phyloP scores from a whole-genome alignment of 2,888 invertebrate species.

The Ormia ochracea region DNA sequence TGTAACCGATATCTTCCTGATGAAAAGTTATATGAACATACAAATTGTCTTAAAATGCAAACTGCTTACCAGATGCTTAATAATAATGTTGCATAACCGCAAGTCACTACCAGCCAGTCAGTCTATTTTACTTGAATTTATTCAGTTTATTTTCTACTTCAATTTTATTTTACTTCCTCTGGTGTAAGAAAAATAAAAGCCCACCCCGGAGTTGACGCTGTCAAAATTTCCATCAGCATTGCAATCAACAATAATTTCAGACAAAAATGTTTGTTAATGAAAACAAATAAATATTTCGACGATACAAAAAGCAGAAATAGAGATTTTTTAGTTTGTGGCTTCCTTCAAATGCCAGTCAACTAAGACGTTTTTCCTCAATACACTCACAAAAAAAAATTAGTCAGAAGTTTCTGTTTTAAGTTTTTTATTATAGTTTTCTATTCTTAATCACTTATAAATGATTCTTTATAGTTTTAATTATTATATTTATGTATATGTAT shows the following conservation, averaged over 20 bases:
- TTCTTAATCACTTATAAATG: too few species aligned
- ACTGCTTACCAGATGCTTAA: background rate
- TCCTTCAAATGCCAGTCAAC: background rate
- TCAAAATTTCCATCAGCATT: slow-evolving; percentile 29
- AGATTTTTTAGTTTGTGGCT: background rate
- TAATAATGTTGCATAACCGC: slow-evolving; percentile 20
- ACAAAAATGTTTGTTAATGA: slow-evolving; percentile 4
- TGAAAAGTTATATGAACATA: background rate
- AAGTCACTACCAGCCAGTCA: slow-evolving; percentile 10
- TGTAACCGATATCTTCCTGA: background rate
- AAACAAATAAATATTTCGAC: slow-evolving; percentile 22
- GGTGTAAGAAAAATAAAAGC: background rate
- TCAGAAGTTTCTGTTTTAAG: background rate
- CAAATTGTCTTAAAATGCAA: background rate
- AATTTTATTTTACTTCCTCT: background rate
- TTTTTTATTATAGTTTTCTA: background rate
- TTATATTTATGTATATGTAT: too few species aligned
- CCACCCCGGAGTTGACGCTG: slow-evolving; percentile 26
- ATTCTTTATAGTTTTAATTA: too few species aligned
- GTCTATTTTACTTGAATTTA: slow-evolving; percentile 2
- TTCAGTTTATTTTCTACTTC: background rate
- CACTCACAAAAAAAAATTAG: background rate
- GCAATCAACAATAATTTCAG: slow-evolving; percentile 2
- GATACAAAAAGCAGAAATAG: background rate
- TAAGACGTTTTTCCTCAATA: background rate